Evolutionary conservation across 2,797 vertebrate genomes (phyloP).

Genomic region (Carcharodon carcharias): DNA sequence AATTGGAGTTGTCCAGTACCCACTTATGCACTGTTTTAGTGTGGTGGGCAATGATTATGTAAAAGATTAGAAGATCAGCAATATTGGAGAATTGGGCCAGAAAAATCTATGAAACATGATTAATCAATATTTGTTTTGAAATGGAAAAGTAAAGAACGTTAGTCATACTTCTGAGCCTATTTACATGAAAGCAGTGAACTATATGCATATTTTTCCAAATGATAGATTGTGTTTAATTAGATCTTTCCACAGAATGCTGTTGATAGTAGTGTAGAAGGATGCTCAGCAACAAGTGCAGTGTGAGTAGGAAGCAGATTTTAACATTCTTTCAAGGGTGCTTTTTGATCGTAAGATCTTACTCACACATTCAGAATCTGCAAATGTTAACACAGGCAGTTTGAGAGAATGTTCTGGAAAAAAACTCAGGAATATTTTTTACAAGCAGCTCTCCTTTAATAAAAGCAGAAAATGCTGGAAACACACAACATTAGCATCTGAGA

Average conservation of each 20-base stretch:
- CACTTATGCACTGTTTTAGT: background rate
- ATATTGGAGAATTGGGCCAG: no score
- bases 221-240: background rate
- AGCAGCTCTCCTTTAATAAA: background rate
- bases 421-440: background rate
- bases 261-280: background rate
- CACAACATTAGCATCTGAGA: background rate
- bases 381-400: background rate
- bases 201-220: background rate
- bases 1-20: background rate
- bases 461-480: background rate
- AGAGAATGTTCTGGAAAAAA: background rate
- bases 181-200: background rate
- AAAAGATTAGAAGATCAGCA: no score
- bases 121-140: background rate
- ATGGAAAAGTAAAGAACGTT: background rate
- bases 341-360: background rate
- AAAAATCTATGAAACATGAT: no score
- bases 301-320: no score
- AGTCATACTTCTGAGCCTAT: background rate
- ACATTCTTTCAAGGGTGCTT: background rate
- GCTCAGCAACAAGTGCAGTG: no score
- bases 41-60: background rate
- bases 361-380: background rate
- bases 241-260: background rate